These are phyloP conservation scores for Xestoiulus laeticollis DNA, from an alignment of 2,888 invertebrate genomes.

Conservation along the genomic window DNA sequence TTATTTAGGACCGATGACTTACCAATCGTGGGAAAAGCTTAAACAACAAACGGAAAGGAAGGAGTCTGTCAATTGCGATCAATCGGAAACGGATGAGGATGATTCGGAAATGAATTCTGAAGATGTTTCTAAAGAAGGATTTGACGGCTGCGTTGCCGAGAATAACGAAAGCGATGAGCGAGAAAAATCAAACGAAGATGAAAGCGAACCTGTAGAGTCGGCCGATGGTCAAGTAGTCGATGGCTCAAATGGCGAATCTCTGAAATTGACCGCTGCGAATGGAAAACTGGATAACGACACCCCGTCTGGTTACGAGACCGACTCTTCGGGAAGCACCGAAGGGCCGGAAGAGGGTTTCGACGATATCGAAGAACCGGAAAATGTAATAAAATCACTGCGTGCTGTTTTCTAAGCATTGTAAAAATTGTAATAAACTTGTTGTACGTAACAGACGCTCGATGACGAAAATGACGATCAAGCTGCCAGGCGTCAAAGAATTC, in stretches of 20 bases:
- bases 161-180: conserved; percentile 64
- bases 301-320: conserved; percentile 58
- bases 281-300: conserved; percentile 56
- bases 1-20: conserved; percentile 73
- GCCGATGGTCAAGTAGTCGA: conserved; percentile 64
- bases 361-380: conserved; percentile 76
- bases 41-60: background rate
- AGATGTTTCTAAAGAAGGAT: background rate
- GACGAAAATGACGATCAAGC: conserved; percentile 51
- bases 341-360: conserved; percentile 74
- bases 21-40: conserved; percentile 76
- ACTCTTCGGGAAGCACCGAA: conserved; percentile 71
- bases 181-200: conserved; percentile 70
- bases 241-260: conserved; percentile 63
- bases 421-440: background rate
- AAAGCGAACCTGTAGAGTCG: conserved; percentile 61
- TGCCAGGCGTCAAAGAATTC: conserved; percentile 57
- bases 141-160: conserved; percentile 19
- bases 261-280: conserved; percentile 59
- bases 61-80: background rate
- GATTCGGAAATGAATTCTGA: background rate
- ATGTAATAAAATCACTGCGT: too few species aligned
- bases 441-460: conserved; percentile 13
- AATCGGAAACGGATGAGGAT: conserved; percentile 5
- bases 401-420: too few species aligned